Percentiles rank a stretch among this genome's conserved stretches.
These are phyloP conservation scores for Trichomalopsis sarcophagae DNA, from an alignment of 1,140 invertebrate species.

Conservation along the genomic window DNA sequence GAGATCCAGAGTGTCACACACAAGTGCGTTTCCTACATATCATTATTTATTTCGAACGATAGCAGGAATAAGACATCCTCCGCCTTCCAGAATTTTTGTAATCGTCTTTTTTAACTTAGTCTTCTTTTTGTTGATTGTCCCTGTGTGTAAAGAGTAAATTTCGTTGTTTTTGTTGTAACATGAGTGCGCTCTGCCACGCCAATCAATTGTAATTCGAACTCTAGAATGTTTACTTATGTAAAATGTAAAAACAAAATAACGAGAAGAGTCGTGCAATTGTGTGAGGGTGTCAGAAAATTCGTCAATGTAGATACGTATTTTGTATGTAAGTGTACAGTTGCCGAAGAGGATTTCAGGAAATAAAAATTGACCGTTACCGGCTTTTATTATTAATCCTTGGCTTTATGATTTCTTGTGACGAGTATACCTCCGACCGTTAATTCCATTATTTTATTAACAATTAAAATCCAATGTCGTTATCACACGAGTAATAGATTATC, in stretches of 20 bases:
- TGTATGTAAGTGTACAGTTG: constrained; percentile 48
- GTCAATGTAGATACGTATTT: constrained; percentile 50
- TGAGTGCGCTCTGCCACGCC: too few relatives aligned
- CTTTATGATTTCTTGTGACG: background rate
- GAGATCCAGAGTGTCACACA: background rate
- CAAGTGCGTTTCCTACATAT: constrained; percentile 34
- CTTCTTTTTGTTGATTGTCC: background rate
- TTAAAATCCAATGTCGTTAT: too few relatives aligned
- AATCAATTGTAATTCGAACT: background rate
- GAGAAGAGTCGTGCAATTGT: constrained; percentile 2
- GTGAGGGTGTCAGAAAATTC: background rate
- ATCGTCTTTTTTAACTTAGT: background rate
- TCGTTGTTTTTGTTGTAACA: background rate
- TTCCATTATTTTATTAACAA: too few relatives aligned
- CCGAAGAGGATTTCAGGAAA: constrained; percentile 37
- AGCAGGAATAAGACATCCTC: background rate
- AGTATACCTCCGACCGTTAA: too few relatives aligned
- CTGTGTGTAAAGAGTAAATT: background rate
- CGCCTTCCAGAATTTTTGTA: constrained; percentile 35
- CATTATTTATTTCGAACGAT: constrained; percentile 21
- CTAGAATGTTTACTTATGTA: background rate
- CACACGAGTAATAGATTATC: too few relatives aligned
- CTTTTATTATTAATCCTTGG: constrained; percentile 38
- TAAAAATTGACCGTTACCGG: constrained; percentile 42
- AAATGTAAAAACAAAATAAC: constrained; percentile 4